phyloP scores from a whole-genome alignment of 2,797 vertebrate species.

The Mormyrus hasselquistii region DNA sequence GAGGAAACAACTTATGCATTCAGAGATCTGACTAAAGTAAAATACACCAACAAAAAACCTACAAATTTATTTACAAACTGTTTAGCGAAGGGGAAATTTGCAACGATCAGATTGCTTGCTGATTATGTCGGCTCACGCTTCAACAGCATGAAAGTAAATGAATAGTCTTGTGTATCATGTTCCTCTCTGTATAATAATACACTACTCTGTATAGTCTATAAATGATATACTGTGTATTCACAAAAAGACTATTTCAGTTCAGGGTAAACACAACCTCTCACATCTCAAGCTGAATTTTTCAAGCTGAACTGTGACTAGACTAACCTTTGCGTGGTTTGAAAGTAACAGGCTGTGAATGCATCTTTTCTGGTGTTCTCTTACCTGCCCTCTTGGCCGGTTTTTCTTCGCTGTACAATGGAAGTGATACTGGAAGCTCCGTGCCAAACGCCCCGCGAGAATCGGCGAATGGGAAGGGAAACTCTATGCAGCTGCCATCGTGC shows the following conservation, averaged over 20 bases:
- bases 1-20: neutral
- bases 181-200: neutral
- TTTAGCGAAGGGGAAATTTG: neutral
- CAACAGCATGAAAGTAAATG: neutral
- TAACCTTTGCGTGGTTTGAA: neutral
- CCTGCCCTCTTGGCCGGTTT: neutral
- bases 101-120: neutral
- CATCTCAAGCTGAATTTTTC: neutral
- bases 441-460: slow-evolving; percentile 24
- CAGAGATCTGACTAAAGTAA: neutral
- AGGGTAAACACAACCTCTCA: neutral
- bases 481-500: slow-evolving; percentile 36
- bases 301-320: neutral
- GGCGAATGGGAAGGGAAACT: slow-evolving; percentile 28
- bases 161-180: neutral
- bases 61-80: neutral
- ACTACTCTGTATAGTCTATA: neutral
- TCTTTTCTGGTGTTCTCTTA: neutral
- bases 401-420: neutral
- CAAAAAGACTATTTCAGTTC: neutral
- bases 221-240: neutral
- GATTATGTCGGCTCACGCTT: neutral
- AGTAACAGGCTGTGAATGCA: neutral
- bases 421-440: neutral
- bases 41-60: neutral